Evolutionary conservation across 1,140 invertebrate species (phyloP).

Genomic region (Papilio glaucus): DNA sequence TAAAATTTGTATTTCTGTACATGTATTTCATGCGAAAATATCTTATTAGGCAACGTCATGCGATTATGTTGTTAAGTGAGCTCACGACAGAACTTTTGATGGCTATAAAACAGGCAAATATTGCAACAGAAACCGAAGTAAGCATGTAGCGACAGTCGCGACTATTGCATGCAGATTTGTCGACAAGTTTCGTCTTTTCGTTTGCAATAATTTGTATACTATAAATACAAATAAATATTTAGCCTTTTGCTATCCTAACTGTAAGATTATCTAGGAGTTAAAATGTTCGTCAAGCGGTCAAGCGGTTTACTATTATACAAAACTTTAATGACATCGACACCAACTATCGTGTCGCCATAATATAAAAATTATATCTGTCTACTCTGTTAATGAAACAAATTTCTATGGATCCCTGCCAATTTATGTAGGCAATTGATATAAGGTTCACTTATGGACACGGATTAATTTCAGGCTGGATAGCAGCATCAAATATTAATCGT

Average conservation of each 20-base stretch:
- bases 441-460: constrained; percentile 65
- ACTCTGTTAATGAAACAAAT: constrained; percentile 25
- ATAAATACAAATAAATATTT: background rate
- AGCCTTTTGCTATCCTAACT: background rate
- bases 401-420: constrained; percentile 43
- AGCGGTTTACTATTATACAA: no score
- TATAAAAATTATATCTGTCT: background rate
- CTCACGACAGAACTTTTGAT: constrained; percentile 2
- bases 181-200: background rate
- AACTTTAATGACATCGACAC: no score
- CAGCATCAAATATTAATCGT: constrained; percentile 79
- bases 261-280: background rate
- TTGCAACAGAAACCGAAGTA: background rate
- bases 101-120: background rate
- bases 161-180: background rate
- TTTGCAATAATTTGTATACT: background rate
- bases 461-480: constrained; percentile 73
- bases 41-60: background rate
- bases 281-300: background rate
- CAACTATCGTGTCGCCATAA: background rate
- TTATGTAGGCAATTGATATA: constrained; percentile 69
- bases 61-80: constrained; percentile 7
- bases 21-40: no score
- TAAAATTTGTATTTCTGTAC: no score
- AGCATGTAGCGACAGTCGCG: background rate